Base-by-base conservation (phyloP, 2,113 vertebrate genomes). In the Piliocolobus tephrosceles region DNA sequence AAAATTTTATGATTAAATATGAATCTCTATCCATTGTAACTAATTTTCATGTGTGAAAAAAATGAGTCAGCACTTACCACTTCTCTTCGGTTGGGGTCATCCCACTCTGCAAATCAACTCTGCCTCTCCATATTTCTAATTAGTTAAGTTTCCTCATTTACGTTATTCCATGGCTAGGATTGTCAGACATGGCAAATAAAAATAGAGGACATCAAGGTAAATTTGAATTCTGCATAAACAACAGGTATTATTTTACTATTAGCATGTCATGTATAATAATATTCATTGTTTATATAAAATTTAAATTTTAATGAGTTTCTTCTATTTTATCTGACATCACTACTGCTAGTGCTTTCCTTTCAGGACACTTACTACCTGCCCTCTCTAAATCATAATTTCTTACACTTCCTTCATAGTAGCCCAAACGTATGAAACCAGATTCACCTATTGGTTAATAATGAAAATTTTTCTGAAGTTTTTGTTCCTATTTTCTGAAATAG, bases 1-100 rank as follows among this genome's bases (percentile, higher is more conserved):
- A 95, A 96, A 96, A 94, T 90, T 92, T 88, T 55, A 38, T 30
- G 25, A 84, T 96, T 96, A 93, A 94, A 94, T 90, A 93, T 92
- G 45, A 88, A 25, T 68, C 30, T 90, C 47, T 96, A 17, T 66
- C 50, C 50, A 95, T 47, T 89, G 57, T 81, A 91, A 91, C 43
- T 93, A 16, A 91, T 35, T 72, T 94, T 96, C 88, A 88, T 85
- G 11, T 88, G 35, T 86, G 61, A 27, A 79, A 75, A 90, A 89
- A 96, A 47, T 92, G 61, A 94, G 32, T 84, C 64, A 91, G 55
- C 43, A 55, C 61, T 70, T 88, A 35, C 5, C 40, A 90, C n/a
- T 58, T 70, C 38, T 88, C 55, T 80, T 95, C 81, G 86, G 0
- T 66, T 64, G 32, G 38, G 14, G 5, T 95, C 27, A 88, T 83